Evolutionary conservation across 2,888 invertebrate genomes (phyloP), one percentile per base, ranked within the genome.

Genomic region (Plebejus argus): DNA sequence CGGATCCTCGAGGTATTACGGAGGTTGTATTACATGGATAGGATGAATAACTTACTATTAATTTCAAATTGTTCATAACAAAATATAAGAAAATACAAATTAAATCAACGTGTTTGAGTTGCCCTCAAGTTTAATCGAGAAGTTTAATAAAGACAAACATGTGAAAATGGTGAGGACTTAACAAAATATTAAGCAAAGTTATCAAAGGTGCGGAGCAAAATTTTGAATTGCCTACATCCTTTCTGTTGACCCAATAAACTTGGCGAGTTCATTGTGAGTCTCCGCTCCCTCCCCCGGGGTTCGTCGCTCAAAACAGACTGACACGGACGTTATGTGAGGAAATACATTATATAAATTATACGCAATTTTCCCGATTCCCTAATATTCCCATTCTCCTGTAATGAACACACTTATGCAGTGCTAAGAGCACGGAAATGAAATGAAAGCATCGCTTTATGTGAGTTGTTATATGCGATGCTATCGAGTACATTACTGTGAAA

Each of bases 1-100:
- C 82, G 85, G 84, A 85, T 83, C 82, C 81, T 80, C 76, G 80
- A 76, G 77, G 77, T 79, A 78, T 78, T 78, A 77, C 53, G 10
- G 49, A 66, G 71, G 33, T 74, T 58, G 72, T 75, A 15, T 18
- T 45, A 53, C 53, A 74, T 4, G 53, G 74, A 2, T 18, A 53
- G 23, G 23, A 39, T 15, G 45, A 74, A 74, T 53, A 53, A 49
- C 18, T 28, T 53, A 49, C 28, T 53, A 45, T 28, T 28, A 53
- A 49, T 33, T 66, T 4, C 61, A 61, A 23, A n/a, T n/a, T 28
- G 28, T 15, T 66, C 15, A 66, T 66, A 66, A 28, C 15, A 28
- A 66, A 18, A 28, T 66, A 66, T 66, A 66, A 28, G 28, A 28
- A 66, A 18, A 28, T 66, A 66, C 18, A 7, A 15, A 61, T 20